phyloP scores from a whole-genome alignment of 1,140 invertebrate genomes.

The Elysia chlorotica region DNA sequence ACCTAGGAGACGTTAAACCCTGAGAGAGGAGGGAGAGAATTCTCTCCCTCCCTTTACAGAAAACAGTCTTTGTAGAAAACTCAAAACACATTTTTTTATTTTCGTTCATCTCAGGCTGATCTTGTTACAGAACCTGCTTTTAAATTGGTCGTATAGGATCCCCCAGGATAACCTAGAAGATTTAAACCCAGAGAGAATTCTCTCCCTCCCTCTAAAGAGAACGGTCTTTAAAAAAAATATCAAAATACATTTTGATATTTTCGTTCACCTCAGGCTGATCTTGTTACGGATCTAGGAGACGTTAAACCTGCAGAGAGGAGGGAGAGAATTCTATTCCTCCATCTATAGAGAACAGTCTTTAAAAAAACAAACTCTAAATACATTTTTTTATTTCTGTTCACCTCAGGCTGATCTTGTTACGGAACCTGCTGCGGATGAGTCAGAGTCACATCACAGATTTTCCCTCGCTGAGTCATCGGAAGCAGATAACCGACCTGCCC shows the following conservation, averaged over 20 bases:
- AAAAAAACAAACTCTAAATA: not conserved
- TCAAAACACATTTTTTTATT: too few relatives aligned
- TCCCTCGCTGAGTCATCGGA: conserved; percentile 17
- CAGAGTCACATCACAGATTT: conserved; percentile 4
- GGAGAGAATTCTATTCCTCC: not conserved
- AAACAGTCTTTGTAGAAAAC: too few relatives aligned
- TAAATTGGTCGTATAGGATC: too few relatives aligned
- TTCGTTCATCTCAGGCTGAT: too few relatives aligned
- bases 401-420: conserved; percentile 23
- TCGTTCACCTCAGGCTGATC: not conserved
- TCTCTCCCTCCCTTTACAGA: too few relatives aligned
- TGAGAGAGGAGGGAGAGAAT: too few relatives aligned
- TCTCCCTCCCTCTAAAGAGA: too few relatives aligned
- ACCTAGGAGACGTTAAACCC: too few relatives aligned
- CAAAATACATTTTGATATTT: not conserved
- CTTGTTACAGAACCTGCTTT: too few relatives aligned
- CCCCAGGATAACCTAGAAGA: too few relatives aligned
- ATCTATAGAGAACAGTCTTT: not conserved
- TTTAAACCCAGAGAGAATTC: too few relatives aligned
- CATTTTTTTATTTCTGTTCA: not conserved
- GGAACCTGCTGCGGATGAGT: conserved; percentile 25
- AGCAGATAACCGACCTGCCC: conserved; percentile 1
- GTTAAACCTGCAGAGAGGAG: not conserved
- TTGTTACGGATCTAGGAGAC: not conserved
- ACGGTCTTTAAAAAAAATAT: too few relatives aligned